Conservation (phyloP, 2,888 invertebrate genomes). For the Phyllotreta striolata region DNA sequence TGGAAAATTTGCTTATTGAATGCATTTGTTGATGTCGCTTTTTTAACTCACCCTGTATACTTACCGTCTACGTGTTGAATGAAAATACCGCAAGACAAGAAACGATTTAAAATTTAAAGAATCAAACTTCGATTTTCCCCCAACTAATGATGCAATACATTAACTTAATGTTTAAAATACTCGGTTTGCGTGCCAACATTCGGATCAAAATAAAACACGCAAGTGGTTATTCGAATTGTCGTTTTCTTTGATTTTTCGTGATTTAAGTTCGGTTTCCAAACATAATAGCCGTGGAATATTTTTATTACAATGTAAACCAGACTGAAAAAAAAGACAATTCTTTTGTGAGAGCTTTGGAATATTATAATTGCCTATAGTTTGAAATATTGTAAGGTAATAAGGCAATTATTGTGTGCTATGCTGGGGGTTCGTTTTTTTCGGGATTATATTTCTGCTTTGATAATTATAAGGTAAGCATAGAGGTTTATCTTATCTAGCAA, state of each 20-base stretch:
- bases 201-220: slow-evolving; percentile 30
- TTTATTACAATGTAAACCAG: slow-evolving; percentile 10
- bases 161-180: slow-evolving; percentile 35
- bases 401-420: too few species aligned
- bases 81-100: slow-evolving; percentile 2
- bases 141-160: slow-evolving; percentile 36
- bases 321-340: too few species aligned
- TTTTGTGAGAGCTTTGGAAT: too few species aligned
- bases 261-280: slow-evolving; percentile 10
- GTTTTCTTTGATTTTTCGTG: slow-evolving; percentile 26
- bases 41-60: too few species aligned
- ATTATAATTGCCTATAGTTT: too few species aligned
- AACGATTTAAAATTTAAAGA: slow-evolving; percentile 8
- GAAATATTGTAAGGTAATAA: too few species aligned
- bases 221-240: slow-evolving; percentile 26
- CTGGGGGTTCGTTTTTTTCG: too few species aligned
- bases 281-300: slow-evolving; percentile 4
- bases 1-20: too few species aligned
- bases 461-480: too few species aligned
- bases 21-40: too few species aligned
- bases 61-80: background rate
- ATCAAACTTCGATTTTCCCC: slow-evolving; percentile 27
- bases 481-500: too few species aligned
- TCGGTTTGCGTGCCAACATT: slow-evolving; percentile 29
- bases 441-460: too few species aligned